Conservation (phyloP, 2,888 invertebrate genomes). For the Fragum fragum region DNA sequence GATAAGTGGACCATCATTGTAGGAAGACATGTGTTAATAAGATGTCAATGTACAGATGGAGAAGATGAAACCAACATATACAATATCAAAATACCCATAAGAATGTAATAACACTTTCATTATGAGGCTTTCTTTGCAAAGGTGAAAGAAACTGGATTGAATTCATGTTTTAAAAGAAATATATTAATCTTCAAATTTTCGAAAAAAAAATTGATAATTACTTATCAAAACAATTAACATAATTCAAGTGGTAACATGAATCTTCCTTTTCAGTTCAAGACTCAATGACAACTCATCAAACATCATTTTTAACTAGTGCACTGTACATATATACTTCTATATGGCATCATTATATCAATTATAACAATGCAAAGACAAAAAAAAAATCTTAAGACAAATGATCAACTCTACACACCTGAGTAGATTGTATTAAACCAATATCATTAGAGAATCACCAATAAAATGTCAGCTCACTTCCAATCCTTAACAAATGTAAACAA, state of each 20-base stretch:
- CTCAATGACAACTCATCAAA: not conserved
- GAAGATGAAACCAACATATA: too few relatives aligned
- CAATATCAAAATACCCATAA: too few relatives aligned
- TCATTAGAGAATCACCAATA: conserved; percentile 15
- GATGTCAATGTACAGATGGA: too few relatives aligned
- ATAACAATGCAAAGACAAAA: not conserved
- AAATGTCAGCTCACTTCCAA: not conserved
- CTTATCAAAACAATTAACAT: not conserved
- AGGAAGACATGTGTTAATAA: too few relatives aligned
- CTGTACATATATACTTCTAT: not conserved
- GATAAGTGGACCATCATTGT: too few relatives aligned
- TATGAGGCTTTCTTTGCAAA: too few relatives aligned
- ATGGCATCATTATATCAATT: not conserved
- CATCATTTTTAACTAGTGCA: not conserved
- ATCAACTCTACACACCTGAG: conserved; percentile 27
- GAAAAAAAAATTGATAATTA: not conserved
- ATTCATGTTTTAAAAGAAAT: too few relatives aligned
- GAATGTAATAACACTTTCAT: too few relatives aligned
- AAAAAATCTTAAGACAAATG: not conserved
- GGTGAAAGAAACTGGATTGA: too few relatives aligned
- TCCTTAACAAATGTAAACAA: conserved; percentile 48
- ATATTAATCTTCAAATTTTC: not conserved
- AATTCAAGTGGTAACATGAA: conserved; percentile 22
- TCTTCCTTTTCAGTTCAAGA: not conserved
- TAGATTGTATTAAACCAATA: conserved; percentile 16